A percentile compares a stretch with the other conserved stretches of the same genome.
Evolutionary conservation across 1,140 invertebrate species (phyloP).

Genomic region (Mycetomoellerius zeteki): DNA sequence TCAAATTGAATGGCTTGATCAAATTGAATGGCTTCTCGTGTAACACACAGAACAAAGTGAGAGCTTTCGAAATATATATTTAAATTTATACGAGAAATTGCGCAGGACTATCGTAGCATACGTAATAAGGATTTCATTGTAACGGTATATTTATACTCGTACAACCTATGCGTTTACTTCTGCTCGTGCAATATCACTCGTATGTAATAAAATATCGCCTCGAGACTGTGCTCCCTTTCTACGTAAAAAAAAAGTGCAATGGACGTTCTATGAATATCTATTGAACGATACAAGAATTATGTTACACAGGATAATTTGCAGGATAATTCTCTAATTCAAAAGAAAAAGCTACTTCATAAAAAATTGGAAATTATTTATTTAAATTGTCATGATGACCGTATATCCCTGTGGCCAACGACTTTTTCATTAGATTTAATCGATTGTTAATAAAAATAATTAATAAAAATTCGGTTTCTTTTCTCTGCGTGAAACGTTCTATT

Average conservation of each 20-base stretch:
- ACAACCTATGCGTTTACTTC: background rate
- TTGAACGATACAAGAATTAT: background rate
- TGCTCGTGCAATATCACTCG: background rate
- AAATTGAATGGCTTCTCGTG: background rate
- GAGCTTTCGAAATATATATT: background rate
- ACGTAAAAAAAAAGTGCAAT: background rate
- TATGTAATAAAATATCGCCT: slow-evolving; percentile 12
- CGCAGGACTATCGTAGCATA: background rate
- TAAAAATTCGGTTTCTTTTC: background rate
- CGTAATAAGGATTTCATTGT: background rate
- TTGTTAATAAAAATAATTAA: background rate
- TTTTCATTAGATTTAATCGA: background rate
- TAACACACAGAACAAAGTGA: background rate
- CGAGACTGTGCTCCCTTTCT: background rate
- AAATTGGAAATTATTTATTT: background rate
- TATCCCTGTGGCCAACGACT: background rate
- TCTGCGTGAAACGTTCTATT: too few relatives aligned
- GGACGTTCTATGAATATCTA: background rate
- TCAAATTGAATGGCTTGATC: background rate
- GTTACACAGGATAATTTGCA: background rate
- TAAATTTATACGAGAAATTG: background rate
- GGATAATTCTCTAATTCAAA: background rate
- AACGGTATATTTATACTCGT: background rate
- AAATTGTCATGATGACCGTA: background rate
- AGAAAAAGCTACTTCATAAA: background rate